phyloP scores from a whole-genome alignment of 2,888 invertebrate genomes.

The Watsonalla cultraria region DNA sequence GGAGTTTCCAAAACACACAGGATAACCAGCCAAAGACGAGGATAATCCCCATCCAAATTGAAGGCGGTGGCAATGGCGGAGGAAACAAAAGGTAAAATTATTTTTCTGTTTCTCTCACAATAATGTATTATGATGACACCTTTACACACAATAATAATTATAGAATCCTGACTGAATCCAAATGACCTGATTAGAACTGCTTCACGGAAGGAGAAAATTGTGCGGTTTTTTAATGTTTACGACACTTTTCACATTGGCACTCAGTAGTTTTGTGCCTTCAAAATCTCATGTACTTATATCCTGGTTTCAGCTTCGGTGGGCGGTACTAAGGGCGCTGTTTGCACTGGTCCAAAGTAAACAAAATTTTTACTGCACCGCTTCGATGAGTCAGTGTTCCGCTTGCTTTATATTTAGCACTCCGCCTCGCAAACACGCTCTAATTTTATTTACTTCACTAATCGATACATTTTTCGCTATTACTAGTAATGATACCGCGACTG shows the following conservation, averaged over 20 bases:
- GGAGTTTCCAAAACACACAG: conserved; percentile 46
- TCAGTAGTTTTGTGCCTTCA: conserved; percentile 1
- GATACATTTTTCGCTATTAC: conserved; percentile 42
- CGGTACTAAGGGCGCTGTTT: conserved; percentile 69
- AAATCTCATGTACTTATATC: conserved; percentile 20
- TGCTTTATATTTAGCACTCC: conserved; percentile 63
- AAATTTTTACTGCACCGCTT: conserved; percentile 63
- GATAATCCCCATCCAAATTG: conserved; percentile 81
- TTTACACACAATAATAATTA: not conserved
- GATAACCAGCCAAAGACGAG: conserved; percentile 71
- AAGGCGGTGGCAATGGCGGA: conserved; percentile 62
- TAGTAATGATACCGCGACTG: conserved; percentile 20
- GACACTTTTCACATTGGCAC: conserved; percentile 1
- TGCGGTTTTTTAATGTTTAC: not conserved
- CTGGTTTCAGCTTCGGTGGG: conserved; percentile 74
- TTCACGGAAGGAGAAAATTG: not conserved
- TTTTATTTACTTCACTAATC: conserved; percentile 60
- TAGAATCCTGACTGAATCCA: not conserved
- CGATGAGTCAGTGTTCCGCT: conserved; percentile 61
- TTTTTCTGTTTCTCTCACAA: conserved; percentile 2
- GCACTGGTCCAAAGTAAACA: conserved; percentile 69
- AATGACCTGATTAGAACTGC: not conserved
- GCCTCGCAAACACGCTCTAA: conserved; percentile 50
- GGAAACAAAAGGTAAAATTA: conserved; percentile 58
- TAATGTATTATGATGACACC: not conserved